Conservation (phyloP, 2,888 invertebrate genomes). For the Cheilosia soror region DNA sequence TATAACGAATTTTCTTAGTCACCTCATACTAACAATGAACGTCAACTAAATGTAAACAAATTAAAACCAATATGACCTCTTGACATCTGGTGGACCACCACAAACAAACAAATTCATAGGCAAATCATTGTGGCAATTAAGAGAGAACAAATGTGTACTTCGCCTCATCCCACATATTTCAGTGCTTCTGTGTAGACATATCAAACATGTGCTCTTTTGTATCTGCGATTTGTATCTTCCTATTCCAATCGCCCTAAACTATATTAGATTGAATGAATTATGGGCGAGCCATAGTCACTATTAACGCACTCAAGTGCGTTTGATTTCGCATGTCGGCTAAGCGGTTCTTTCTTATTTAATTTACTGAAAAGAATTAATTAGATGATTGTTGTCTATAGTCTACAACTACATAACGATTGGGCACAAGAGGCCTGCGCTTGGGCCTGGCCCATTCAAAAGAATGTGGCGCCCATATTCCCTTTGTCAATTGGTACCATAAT, state of each 20-base stretch:
- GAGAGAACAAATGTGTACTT: conserved; percentile 46
- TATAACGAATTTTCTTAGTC: conserved; percentile 26
- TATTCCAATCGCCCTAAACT: conserved; percentile 9
- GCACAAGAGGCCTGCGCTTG: background rate
- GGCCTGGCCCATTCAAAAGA: conserved; percentile 10
- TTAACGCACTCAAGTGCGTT: conserved; percentile 45
- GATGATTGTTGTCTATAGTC: background rate
- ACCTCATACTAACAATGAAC: conserved; percentile 26
- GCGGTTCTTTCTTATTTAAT: conserved; percentile 25
- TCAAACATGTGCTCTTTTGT: background rate
- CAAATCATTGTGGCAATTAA: conserved; percentile 66
- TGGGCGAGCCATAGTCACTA: conserved; percentile 18
- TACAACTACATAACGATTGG: background rate
- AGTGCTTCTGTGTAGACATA: background rate
- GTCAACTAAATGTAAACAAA: conserved; percentile 46
- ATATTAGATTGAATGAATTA: conserved; percentile 54
- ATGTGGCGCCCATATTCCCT: conserved; percentile 56
- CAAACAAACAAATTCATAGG: conserved; percentile 34
- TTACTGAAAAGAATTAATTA: conserved; percentile 45
- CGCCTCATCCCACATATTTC: background rate
- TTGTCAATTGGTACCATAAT: conserved; percentile 43
- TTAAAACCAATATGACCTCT: conserved; percentile 42
- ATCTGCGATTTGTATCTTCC: conserved; percentile 21
- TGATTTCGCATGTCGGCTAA: conserved; percentile 24
- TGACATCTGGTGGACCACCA: conserved; percentile 31